These are phyloP conservation scores for Crambe crambe DNA, from an alignment of 37 sponge, comb jelly and placozoan genomes.

Conservation along the genomic window DNA sequence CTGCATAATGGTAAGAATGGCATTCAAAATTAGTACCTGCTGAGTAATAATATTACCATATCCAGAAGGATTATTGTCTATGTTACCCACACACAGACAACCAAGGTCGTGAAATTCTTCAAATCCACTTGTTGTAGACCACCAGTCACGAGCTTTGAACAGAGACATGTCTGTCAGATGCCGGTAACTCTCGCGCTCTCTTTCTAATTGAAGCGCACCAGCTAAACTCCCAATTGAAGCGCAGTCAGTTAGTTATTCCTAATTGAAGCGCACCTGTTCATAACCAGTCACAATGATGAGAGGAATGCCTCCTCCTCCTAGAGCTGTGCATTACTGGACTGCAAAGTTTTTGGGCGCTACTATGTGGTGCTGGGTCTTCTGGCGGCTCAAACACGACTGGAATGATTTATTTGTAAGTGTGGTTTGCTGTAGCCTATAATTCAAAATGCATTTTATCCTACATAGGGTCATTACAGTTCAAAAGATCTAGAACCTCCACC, in stretches of 20 bases:
- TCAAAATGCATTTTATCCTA: background rate
- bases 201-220: slow-evolving; percentile 2
- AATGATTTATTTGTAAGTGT: slow-evolving; percentile 77
- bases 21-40: background rate
- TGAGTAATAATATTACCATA: slow-evolving; percentile 31
- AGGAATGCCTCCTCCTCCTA: slow-evolving; percentile 41
- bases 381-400: slow-evolving; percentile 95
- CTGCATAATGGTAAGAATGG: slow-evolving; percentile 20
- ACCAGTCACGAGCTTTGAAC: slow-evolving; percentile 87
- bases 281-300: slow-evolving; percentile 25
- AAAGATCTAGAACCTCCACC: slow-evolving; percentile 68
- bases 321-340: slow-evolving; percentile 23
- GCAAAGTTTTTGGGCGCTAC: slow-evolving; percentile 81
- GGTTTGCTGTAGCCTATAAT: too few species aligned
- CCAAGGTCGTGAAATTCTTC: slow-evolving; percentile 84
- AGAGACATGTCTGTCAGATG: slow-evolving; percentile 68
- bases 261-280: background rate
- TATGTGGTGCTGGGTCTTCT: slow-evolving; percentile 91
- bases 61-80: slow-evolving; percentile 58
- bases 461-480: slow-evolving; percentile 62
- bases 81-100: slow-evolving; percentile 54
- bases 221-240: background rate
- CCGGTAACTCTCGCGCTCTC: background rate
- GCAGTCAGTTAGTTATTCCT: background rate
- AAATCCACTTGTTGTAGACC: slow-evolving; percentile 71